Conservation (phyloP, 1,140 invertebrate species). For the Drosophila burlai region DNA sequence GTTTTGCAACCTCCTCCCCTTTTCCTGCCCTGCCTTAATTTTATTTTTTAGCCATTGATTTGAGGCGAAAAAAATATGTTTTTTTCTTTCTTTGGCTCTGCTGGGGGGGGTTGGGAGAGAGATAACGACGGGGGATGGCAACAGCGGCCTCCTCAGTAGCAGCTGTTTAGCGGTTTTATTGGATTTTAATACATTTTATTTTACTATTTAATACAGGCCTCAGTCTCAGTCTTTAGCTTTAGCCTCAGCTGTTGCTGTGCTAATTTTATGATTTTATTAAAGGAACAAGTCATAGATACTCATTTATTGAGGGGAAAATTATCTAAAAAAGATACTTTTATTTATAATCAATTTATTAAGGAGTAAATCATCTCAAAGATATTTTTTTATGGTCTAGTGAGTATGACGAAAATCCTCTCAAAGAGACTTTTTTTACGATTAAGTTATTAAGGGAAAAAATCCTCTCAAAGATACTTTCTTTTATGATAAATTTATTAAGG, state of each 20-base stretch:
- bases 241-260: slow-evolving; percentile 23
- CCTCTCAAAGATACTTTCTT: neutral
- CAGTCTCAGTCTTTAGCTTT: neutral
- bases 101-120: slow-evolving; percentile 1
- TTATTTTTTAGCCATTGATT: slow-evolving; percentile 23
- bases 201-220: slow-evolving; percentile 4
- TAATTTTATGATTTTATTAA: slow-evolving; percentile 5
- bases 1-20: slow-evolving; percentile 20
- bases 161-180: slow-evolving; percentile 10
- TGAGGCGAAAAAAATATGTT: slow-evolving; percentile 18
- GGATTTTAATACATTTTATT: neutral
- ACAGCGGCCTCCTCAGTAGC: slow-evolving; percentile 1
- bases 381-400: neutral
- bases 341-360: neutral
- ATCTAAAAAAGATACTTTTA: neutral
- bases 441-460: neutral
- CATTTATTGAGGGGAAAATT: no score
- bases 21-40: slow-evolving; percentile 33
- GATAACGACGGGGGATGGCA: slow-evolving; percentile 10
- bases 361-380: neutral
- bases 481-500: neutral
- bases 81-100: slow-evolving; percentile 2
- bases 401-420: no score
- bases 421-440: no score
- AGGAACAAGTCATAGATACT: neutral